Percentiles rank a stretch among this genome's conserved stretches.
These are phyloP conservation scores for Barnardius zonarius DNA, from an alignment of 2,113 vertebrate genomes.

Conservation along the genomic window DNA sequence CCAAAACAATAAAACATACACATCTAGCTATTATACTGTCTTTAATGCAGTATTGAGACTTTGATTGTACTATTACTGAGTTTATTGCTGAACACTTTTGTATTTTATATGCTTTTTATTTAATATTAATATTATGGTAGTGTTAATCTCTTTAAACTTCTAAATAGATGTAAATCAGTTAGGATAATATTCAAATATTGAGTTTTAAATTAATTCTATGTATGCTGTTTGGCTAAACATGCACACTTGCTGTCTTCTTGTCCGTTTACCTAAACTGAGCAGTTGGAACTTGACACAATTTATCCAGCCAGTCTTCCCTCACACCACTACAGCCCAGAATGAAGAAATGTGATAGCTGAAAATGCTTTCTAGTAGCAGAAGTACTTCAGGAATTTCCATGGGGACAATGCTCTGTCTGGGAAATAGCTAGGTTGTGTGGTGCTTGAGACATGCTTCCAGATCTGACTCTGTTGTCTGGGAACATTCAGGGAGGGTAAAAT, in stretches of 20 bases:
- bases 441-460: neutral
- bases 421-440: neutral
- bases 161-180: neutral
- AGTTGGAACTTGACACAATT: neutral
- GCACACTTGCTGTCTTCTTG: neutral
- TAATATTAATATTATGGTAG: neutral
- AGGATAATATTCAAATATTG: neutral
- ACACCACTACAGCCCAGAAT: rapidly evolving
- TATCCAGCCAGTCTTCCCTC: neutral
- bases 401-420: neutral
- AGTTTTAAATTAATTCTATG: neutral
- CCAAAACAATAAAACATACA: neutral
- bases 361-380: neutral
- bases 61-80: neutral
- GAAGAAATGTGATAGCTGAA: neutral
- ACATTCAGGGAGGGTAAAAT: neutral
- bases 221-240: neutral
- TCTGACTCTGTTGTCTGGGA: neutral
- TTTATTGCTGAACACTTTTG: neutral
- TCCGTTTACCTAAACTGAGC: neutral
- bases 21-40: neutral
- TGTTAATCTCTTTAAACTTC: neutral
- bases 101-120: neutral
- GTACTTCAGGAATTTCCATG: neutral
- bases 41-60: neutral